Conservation (phyloP, 2,113 vertebrate species). For the Petroica traversi region DNA sequence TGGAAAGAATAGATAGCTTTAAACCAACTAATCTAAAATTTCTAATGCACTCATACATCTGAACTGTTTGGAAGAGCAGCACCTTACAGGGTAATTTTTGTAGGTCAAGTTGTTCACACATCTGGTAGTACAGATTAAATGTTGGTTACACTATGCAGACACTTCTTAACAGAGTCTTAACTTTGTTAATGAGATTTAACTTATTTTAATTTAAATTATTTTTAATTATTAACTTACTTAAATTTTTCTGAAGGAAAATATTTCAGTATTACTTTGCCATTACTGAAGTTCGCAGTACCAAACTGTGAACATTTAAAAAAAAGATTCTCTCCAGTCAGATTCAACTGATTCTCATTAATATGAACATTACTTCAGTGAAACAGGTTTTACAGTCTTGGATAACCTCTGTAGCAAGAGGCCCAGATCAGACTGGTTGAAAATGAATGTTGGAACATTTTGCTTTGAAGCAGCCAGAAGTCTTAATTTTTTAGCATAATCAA, state of each 20-base stretch:
- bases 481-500: neutral
- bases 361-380: neutral
- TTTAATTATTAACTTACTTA: too few relatives aligned
- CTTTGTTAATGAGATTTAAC: neutral
- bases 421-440: slow-evolving; percentile 2
- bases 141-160: neutral
- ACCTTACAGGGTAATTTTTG: neutral
- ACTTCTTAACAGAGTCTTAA: neutral
- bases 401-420: neutral
- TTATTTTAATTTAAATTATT: too few relatives aligned
- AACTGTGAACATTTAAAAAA: neutral
- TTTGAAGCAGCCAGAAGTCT: neutral
- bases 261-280: neutral
- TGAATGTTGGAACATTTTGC: neutral
- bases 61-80: neutral
- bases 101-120: neutral
- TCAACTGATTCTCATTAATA: neutral
- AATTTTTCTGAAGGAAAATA: neutral
- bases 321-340: neutral
- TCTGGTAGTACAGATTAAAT: neutral
- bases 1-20: neutral
- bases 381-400: neutral
- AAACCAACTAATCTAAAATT: neutral
- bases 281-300: neutral
- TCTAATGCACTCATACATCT: neutral